Conservation (phyloP, 2,797 vertebrate species). For the Buphagus erythrorhynchus region DNA sequence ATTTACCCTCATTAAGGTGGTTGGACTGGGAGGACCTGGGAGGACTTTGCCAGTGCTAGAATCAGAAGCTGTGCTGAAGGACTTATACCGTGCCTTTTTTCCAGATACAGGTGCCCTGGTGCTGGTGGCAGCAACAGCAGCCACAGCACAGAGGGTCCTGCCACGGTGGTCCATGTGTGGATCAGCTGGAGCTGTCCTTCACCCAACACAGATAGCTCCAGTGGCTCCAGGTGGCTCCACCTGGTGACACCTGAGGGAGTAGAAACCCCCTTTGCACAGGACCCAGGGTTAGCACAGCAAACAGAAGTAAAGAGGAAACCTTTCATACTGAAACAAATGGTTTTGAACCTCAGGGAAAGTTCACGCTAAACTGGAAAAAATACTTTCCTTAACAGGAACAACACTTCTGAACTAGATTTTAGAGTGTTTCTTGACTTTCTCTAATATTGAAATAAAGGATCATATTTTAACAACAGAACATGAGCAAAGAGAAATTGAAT, state of each 20-base stretch:
- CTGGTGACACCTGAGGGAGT: rapidly evolving
- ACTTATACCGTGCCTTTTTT: not conserved
- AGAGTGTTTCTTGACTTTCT: not conserved
- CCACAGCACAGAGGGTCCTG: rapidly evolving
- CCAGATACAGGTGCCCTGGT: rapidly evolving
- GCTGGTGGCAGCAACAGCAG: too few relatives aligned
- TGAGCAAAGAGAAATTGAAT: not conserved
- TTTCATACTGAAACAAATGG: not conserved
- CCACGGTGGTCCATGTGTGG: rapidly evolving
- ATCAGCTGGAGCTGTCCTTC: rapidly evolving
- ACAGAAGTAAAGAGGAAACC: not conserved
- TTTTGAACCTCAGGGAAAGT: not conserved
- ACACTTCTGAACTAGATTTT: not conserved
- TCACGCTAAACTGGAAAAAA: not conserved
- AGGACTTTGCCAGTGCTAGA: not conserved
- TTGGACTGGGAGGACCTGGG: not conserved
- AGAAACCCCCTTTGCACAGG: not conserved
- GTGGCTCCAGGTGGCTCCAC: too few relatives aligned
- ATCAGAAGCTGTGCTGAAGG: rapidly evolving
- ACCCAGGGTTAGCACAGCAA: not conserved
- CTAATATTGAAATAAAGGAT: not conserved
- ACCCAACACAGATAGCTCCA: rapidly evolving
- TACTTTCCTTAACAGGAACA: not conserved
- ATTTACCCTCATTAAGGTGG: not conserved
- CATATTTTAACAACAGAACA: not conserved